Evolutionary conservation across 92 coral and sea anemone species (phyloP).

Genomic region (Porites evermanni): DNA sequence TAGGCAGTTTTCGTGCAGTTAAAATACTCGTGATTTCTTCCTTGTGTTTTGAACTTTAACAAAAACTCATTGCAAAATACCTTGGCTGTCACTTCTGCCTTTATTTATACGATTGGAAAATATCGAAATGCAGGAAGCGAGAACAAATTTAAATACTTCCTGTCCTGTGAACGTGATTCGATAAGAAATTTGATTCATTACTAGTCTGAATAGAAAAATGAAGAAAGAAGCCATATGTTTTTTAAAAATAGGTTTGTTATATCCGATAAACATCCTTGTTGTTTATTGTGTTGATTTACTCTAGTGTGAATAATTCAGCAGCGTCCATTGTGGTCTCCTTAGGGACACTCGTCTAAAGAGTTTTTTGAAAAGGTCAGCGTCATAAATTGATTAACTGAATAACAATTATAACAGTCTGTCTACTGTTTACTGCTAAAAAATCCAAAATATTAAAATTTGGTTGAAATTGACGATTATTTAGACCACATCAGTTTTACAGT

Average conservation of each 20-base stretch:
- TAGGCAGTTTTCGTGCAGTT: background rate
- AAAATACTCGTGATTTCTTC: background rate
- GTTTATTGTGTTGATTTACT: background rate
- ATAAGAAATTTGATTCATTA: background rate
- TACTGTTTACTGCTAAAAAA: background rate
- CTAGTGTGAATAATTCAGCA: constrained; percentile 19
- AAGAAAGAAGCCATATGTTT: background rate
- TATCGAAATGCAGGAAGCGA: background rate
- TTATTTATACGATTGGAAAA: too few relatives aligned
- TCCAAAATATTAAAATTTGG: too few relatives aligned
- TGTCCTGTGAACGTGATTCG: too few relatives aligned
- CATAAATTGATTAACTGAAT: background rate
- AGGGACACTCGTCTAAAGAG: background rate
- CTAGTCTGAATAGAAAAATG: background rate
- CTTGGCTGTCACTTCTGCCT: too few relatives aligned
- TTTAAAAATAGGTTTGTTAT: background rate
- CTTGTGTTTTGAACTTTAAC: background rate
- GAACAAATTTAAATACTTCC: background rate
- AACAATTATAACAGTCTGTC: background rate
- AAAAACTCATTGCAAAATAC: too few relatives aligned
- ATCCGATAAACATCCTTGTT: background rate
- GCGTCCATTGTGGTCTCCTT: background rate
- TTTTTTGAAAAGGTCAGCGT: constrained; percentile 7
- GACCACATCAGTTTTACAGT: too few relatives aligned
- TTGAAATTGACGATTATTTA: too few relatives aligned